Evolutionary conservation across 2,113 vertebrate genomes (phyloP).

Genomic region (Pandion haliaetus): DNA sequence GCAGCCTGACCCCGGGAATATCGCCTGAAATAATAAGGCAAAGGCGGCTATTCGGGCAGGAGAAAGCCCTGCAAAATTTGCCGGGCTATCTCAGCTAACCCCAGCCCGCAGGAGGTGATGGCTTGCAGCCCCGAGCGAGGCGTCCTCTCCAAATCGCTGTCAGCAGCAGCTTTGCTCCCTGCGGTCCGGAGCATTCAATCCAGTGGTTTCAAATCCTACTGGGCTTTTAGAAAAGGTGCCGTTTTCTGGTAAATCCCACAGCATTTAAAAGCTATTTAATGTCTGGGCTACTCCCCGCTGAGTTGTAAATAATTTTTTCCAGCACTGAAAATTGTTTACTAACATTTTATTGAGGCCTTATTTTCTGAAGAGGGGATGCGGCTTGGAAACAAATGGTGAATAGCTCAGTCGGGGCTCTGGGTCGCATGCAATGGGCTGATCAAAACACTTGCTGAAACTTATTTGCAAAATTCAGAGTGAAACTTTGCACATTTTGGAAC

Average conservation of each 20-base stretch:
- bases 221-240: not conserved
- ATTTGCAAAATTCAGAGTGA: not conserved
- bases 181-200: accelerated
- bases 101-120: not conserved
- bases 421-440: accelerated
- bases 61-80: not conserved
- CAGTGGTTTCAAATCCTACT: not conserved
- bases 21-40: too few species aligned
- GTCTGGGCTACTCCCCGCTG: not conserved
- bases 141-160: not conserved
- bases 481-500: not conserved
- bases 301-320: not conserved
- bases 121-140: not conserved
- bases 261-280: not conserved
- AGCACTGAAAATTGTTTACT: not conserved
- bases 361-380: not conserved
- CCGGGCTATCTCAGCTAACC: not conserved
- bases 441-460: not conserved
- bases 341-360: not conserved
- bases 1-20: not conserved
- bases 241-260: not conserved
- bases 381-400: not conserved
- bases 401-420: not conserved
- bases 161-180: not conserved
- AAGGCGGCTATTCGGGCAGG: too few species aligned